phyloP scores from a whole-genome alignment of 2,113 vertebrate genomes.

The Amblyornis subalaris region DNA sequence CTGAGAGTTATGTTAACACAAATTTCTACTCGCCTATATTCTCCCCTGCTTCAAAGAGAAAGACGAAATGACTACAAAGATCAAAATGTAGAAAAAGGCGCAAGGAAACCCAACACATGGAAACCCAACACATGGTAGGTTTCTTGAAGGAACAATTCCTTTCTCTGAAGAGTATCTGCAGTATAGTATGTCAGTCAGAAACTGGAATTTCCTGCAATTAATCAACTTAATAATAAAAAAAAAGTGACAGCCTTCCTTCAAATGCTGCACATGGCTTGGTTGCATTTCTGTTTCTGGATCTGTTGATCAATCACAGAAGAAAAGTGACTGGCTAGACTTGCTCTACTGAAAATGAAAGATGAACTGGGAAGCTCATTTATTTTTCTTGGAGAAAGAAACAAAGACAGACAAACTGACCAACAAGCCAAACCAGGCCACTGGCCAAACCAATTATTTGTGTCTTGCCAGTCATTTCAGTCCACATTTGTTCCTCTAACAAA shows the following conservation, averaged over 20 bases:
- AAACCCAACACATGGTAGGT: neutral
- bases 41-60: neutral
- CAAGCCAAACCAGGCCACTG: slow-evolving; percentile 15
- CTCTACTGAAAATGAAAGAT: slow-evolving; percentile 36
- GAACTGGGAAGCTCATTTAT: slow-evolving; percentile 15
- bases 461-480: slow-evolving; percentile 8
- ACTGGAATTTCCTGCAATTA: slow-evolving; percentile 32
- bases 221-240: neutral
- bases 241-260: slow-evolving; percentile 1
- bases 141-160: neutral
- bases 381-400: slow-evolving; percentile 54
- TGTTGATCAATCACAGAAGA: slow-evolving; percentile 24
- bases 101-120: neutral
- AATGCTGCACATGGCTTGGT: neutral
- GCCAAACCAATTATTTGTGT: slow-evolving; percentile 62
- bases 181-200: neutral
- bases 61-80: neutral
- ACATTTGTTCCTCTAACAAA: slow-evolving; percentile 15
- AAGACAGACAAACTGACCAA: slow-evolving; percentile 39
- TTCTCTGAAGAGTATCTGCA: neutral
- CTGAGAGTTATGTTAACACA: neutral
- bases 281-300: slow-evolving; percentile 22
- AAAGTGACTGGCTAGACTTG: slow-evolving; percentile 13
- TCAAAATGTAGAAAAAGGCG: neutral
- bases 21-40: neutral